Conservation (phyloP, 1,140 invertebrate species). For the Temnothorax nylanderi region DNA sequence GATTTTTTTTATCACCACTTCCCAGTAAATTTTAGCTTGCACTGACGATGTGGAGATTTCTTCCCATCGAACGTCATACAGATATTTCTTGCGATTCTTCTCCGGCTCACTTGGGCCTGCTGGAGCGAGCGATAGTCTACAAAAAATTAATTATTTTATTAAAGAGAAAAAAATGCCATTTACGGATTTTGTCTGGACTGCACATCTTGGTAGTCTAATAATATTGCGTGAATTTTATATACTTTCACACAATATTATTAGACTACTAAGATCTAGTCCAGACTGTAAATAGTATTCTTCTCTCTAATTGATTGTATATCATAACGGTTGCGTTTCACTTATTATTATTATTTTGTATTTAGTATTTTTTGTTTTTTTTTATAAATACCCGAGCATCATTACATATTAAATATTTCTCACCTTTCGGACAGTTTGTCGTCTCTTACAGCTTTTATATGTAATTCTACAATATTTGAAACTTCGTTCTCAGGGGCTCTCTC, state of each 20-base stretch:
- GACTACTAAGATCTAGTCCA: too few species aligned
- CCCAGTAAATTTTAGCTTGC: constrained; percentile 42
- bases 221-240: too few species aligned
- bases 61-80: constrained; percentile 22
- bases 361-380: neutral
- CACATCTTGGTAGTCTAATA: too few species aligned
- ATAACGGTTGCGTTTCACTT: neutral
- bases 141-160: neutral
- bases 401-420: neutral
- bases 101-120: neutral
- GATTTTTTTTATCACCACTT: constrained; percentile 27
- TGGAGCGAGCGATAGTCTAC: neutral
- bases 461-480: neutral
- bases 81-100: neutral
- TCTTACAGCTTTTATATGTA: neutral
- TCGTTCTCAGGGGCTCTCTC: neutral
- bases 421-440: neutral
- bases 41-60: constrained; percentile 29
- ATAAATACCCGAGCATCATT: neutral
- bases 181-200: too few species aligned
- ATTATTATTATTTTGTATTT: neutral
- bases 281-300: too few species aligned
- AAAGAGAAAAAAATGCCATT: too few species aligned
- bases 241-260: too few species aligned
- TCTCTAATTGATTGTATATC: too few species aligned